phyloP scores from a whole-genome alignment of 2,797 vertebrate genomes.

The Melanitta fusca region DNA sequence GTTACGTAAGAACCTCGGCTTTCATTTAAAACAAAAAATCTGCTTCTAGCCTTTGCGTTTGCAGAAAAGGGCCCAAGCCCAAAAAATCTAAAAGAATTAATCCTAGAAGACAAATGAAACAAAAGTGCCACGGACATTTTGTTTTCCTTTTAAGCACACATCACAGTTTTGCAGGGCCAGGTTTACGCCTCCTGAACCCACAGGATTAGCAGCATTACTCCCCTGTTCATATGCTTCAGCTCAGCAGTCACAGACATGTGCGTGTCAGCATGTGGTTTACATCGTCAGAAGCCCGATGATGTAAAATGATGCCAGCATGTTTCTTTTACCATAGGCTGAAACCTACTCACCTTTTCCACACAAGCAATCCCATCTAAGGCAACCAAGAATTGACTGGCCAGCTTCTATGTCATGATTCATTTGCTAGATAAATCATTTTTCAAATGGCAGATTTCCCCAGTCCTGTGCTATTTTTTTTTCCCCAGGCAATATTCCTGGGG shows the following conservation, averaged over 20 bases:
- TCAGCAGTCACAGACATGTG: not conserved
- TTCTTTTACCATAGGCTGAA: not conserved
- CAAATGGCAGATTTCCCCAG: not conserved
- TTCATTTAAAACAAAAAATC: not conserved
- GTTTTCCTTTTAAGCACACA: not conserved
- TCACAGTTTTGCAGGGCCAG: not conserved
- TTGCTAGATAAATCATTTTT: not conserved
- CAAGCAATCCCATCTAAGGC: not conserved
- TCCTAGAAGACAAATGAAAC: not conserved
- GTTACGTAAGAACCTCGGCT: not conserved
- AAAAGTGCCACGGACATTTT: not conserved
- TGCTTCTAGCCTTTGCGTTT: not conserved
- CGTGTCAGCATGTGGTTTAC: fast-evolving
- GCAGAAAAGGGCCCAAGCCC: not conserved
- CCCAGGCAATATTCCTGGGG: not conserved
- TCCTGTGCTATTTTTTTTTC: not conserved
- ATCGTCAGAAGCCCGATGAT: not conserved
- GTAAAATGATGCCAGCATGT: not conserved
- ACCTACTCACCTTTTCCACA: not conserved
- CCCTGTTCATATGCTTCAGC: not conserved
- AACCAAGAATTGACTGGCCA: not conserved
- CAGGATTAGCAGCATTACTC: not conserved
- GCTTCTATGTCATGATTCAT: not conserved
- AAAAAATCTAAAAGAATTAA: not conserved
- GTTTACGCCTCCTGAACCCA: not conserved